These are phyloP conservation scores for Momotus momota DNA, from an alignment of 2,797 vertebrate genomes.

Conservation along the genomic window DNA sequence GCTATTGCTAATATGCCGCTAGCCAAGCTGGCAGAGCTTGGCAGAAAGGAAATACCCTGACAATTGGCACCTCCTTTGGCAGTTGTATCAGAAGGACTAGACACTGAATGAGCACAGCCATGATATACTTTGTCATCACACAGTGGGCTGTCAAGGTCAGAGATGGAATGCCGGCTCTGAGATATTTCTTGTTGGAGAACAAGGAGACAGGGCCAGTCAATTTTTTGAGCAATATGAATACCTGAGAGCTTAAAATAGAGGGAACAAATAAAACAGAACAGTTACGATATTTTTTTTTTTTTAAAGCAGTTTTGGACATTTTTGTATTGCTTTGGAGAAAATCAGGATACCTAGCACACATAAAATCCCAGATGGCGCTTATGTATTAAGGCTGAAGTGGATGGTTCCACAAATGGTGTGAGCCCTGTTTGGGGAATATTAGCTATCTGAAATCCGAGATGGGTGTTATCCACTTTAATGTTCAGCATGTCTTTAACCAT, in stretches of 20 bases:
- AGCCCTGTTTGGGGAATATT: neutral
- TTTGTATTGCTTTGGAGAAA: neutral
- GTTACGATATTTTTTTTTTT: neutral
- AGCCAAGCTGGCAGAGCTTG: slow-evolving; percentile 5
- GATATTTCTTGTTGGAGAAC: neutral
- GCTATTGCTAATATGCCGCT: accelerated
- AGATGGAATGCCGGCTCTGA: neutral
- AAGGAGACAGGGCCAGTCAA: neutral
- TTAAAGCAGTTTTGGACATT: neutral
- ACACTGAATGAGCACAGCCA: neutral
- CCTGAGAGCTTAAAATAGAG: neutral
- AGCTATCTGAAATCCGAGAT: neutral
- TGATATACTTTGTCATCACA: neutral
- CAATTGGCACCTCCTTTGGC: slow-evolving; percentile 15
- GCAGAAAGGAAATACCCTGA: slow-evolving; percentile 33
- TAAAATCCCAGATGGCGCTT: neutral
- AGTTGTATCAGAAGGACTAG: neutral
- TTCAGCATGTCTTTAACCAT: neutral
- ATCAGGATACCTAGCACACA: neutral
- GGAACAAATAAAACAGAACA: neutral
- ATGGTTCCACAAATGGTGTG: neutral
- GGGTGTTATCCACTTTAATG: neutral
- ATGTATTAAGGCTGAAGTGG: neutral
- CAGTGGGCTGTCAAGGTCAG: neutral
- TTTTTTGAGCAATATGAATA: neutral